Conservation (phyloP, 2,113 vertebrate species). For the Tragelaphus scriptus region DNA sequence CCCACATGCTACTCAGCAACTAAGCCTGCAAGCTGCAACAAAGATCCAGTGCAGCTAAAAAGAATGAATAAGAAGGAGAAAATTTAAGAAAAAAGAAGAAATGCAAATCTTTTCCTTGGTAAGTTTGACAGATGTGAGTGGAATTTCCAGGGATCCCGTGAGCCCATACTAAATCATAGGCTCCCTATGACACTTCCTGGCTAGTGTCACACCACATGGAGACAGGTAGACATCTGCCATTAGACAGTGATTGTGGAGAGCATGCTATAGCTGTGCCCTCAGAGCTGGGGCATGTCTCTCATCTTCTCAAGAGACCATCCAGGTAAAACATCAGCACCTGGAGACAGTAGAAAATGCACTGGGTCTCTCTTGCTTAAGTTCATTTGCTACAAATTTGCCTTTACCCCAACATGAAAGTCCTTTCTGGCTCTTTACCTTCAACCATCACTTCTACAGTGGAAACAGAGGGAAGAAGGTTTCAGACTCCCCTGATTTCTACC, state of each 20-base stretch:
- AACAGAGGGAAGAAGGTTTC: neutral
- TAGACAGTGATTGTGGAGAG: neutral
- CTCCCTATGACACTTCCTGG: too few species aligned
- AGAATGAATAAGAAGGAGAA: neutral
- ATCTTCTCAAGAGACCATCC: neutral
- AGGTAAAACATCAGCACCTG: neutral
- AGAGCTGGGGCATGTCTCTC: neutral
- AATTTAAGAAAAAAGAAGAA: neutral
- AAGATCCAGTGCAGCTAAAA: neutral
- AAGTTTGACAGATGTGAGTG: neutral
- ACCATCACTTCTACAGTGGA: neutral
- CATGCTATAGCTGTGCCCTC: neutral
- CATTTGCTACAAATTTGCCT: rapidly evolving
- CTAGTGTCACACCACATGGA: rapidly evolving
- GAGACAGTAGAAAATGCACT: neutral
- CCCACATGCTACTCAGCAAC: neutral
- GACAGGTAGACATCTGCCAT: rapidly evolving
- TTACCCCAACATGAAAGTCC: neutral
- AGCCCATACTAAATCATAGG: neutral
- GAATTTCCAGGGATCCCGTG: neutral
- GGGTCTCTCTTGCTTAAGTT: neutral
- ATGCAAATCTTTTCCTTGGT: neutral
- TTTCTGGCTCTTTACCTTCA: neutral
- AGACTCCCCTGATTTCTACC: neutral
- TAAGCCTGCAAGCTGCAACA: neutral